These are phyloP conservation scores for Nemapogon koenigi DNA, from an alignment of 2,888 invertebrate species.

Conservation along the genomic window DNA sequence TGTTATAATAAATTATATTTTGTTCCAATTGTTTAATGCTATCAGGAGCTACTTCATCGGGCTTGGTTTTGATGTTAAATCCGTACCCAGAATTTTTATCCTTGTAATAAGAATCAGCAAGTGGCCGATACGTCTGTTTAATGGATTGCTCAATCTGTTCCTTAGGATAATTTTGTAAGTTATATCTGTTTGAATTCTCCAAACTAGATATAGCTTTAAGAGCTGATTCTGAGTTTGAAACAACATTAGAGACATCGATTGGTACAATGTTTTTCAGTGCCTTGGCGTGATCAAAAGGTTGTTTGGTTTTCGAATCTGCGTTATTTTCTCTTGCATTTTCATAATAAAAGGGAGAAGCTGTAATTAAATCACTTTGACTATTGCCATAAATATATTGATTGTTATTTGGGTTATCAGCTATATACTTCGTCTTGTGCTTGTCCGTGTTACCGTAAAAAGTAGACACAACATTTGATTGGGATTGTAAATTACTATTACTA, in stretches of 20 bases:
- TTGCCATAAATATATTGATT: constrained; percentile 27
- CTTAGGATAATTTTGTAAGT: constrained; percentile 30
- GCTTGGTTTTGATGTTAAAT: constrained; percentile 40
- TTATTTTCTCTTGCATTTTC: constrained; percentile 30
- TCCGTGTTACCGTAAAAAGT: constrained; percentile 29
- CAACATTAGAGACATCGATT: constrained; percentile 51
- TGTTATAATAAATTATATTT: constrained; percentile 3
- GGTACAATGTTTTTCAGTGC: constrained; percentile 56
- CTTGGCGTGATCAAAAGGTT: constrained; percentile 53
- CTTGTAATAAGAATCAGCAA: constrained; percentile 46
- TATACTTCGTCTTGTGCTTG: constrained; percentile 31
- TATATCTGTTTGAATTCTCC: constrained; percentile 28
- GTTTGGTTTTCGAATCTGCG: constrained; percentile 35
- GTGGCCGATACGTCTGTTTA: constrained; percentile 37
- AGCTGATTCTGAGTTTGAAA: constrained; percentile 34
- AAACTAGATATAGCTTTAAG: constrained; percentile 23
- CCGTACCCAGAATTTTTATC: constrained; percentile 47
- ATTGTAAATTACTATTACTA: background rate
- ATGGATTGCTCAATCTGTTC: constrained; percentile 35
- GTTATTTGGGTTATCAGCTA: constrained; percentile 23
- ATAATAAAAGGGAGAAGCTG: constrained; percentile 38
- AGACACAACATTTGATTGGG: constrained; percentile 9
- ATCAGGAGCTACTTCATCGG: constrained; percentile 33
- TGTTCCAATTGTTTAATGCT: constrained; percentile 25
- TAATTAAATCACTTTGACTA: constrained; percentile 37